Evolutionary conservation across 2,888 invertebrate genomes (phyloP).

Genomic region (Glaucopsyche alexis): DNA sequence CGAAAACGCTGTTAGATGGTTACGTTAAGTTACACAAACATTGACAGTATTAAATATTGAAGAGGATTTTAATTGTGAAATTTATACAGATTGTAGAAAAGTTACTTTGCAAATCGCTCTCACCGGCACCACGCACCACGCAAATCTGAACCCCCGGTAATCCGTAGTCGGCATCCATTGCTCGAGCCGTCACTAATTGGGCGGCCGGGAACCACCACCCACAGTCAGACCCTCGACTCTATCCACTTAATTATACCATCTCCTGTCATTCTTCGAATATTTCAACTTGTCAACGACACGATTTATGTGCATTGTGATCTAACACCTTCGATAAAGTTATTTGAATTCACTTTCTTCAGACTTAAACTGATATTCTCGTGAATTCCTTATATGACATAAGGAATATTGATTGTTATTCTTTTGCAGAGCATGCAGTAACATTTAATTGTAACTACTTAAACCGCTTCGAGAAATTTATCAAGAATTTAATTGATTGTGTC

Average conservation of each 20-base stretch:
- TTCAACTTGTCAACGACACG: conserved; percentile 35
- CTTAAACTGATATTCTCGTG: not conserved
- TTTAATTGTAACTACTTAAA: not conserved
- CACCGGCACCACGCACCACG: conserved; percentile 43
- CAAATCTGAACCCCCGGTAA: conserved; percentile 33
- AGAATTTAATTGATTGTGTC: too few relatives aligned
- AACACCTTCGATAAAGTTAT: conserved; percentile 24
- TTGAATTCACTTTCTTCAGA: not conserved
- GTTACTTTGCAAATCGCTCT: conserved; percentile 40
- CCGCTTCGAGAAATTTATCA: too few relatives aligned
- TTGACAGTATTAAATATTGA: too few relatives aligned
- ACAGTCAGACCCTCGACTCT: conserved; percentile 37
- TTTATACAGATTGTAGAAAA: not conserved
- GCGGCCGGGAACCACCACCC: conserved; percentile 34
- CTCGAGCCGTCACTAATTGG: conserved; percentile 54
- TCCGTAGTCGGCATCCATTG: conserved; percentile 44
- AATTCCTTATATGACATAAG: not conserved
- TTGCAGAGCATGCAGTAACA: not conserved
- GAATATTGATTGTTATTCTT: not conserved
- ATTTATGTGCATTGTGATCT: conserved; percentile 31
- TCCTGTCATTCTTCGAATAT: conserved; percentile 38
- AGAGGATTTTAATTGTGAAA: too few relatives aligned
- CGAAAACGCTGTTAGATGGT: too few relatives aligned
- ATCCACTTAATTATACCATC: conserved; percentile 47
- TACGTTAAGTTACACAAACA: too few relatives aligned